Conservation (phyloP, 2,888 invertebrate species). For the Elmis aenea region DNA sequence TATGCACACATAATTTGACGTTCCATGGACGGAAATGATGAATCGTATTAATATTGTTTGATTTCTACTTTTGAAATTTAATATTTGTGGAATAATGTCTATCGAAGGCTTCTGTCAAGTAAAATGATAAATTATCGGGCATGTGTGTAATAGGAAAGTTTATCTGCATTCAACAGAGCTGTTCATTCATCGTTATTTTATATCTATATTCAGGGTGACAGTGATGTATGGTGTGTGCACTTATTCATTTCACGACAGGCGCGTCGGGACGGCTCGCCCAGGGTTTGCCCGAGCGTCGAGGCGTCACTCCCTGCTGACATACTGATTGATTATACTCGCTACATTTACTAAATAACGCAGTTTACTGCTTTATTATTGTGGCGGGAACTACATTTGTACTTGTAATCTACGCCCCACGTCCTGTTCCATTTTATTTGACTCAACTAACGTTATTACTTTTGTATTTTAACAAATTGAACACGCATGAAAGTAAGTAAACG, state of each 20-base stretch:
- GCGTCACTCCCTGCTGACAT: slow-evolving; percentile 44
- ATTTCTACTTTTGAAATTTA: no score
- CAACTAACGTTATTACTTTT: no score
- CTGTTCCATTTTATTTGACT: slow-evolving; percentile 8
- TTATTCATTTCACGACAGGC: slow-evolving; percentile 45
- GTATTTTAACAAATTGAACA: no score
- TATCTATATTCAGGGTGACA: slow-evolving; percentile 48
- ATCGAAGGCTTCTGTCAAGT: slow-evolving; percentile 25
- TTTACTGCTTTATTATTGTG: slow-evolving; percentile 44
- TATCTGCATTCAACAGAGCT: slow-evolving; percentile 48
- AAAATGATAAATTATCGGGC: slow-evolving; percentile 46
- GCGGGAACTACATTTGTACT: slow-evolving; percentile 29
- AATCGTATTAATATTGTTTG: no score
- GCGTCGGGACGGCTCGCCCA: slow-evolving; percentile 39
- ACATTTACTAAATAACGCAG: slow-evolving; percentile 45
- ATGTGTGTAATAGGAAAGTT: slow-evolving; percentile 48
- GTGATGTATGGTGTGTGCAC: slow-evolving; percentile 49
- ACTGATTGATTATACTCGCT: slow-evolving; percentile 45
- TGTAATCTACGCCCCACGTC: slow-evolving; percentile 13
- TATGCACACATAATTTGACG: no score
- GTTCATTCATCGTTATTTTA: slow-evolving; percentile 49
- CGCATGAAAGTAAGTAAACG: no score
- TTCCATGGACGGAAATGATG: no score
- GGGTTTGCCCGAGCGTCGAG: slow-evolving; percentile 34
- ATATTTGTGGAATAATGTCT: no score